Conservation (phyloP, 2,888 invertebrate species). For the Branchellion lobata region DNA sequence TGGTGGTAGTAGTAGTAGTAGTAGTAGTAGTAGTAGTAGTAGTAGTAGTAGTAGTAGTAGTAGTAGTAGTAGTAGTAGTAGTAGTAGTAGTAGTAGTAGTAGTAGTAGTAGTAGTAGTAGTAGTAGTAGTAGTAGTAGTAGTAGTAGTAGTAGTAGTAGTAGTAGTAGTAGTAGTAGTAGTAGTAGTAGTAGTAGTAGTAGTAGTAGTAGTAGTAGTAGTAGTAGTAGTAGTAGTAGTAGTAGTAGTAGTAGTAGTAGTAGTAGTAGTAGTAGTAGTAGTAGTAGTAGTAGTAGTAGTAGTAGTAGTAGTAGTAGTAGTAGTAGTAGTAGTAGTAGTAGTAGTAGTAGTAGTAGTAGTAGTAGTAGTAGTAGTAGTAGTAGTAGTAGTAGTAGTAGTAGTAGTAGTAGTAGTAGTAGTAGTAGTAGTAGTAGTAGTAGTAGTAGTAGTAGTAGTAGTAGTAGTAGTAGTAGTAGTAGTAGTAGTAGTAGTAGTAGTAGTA, state of each 20-base stretch:
- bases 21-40: neutral
- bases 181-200: no score
- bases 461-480: conserved; percentile 8
- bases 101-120: conserved; percentile 3
- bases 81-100: no score
- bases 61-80: no score
- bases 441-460: conserved; percentile 8
- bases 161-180: no score
- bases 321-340: neutral
- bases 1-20: neutral
- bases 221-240: no score
- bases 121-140: conserved; percentile 1
- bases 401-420: neutral
- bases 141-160: neutral
- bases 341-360: neutral
- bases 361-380: neutral
- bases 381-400: neutral
- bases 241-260: no score
- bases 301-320: conserved; percentile 13
- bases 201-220: no score
- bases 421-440: conserved; percentile 2
- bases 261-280: no score
- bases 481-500: conserved; percentile 1
- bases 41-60: no score
- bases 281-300: conserved; percentile 6